phyloP scores from a whole-genome alignment of 2,888 invertebrate genomes.

The Ectemnius lituratus region DNA sequence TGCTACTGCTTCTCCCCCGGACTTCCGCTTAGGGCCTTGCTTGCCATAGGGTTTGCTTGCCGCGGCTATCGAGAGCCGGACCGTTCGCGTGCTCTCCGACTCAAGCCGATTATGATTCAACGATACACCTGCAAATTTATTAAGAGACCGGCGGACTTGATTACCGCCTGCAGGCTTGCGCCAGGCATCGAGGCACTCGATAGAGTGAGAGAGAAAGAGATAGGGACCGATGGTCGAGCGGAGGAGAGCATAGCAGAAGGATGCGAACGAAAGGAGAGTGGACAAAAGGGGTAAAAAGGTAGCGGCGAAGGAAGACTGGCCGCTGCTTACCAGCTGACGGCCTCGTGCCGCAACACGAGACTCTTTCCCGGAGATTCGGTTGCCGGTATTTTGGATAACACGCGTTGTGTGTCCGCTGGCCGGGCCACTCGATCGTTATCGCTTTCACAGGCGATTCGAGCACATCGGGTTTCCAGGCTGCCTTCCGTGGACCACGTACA shows the following conservation, averaged over 20 bases:
- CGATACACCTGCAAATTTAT: too few relatives aligned
- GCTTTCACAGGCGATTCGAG: constrained; percentile 22
- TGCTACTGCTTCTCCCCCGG: background rate
- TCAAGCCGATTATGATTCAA: too few relatives aligned
- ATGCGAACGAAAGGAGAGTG: background rate
- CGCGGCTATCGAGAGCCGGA: too few relatives aligned
- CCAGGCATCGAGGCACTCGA: background rate
- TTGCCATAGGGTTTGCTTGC: too few relatives aligned
- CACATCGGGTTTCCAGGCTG: constrained; percentile 5
- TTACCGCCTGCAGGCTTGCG: too few relatives aligned
- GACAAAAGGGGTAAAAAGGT: constrained; percentile 14
- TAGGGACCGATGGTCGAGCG: background rate
- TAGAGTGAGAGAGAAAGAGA: constrained; percentile 19
- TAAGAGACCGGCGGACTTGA: too few relatives aligned
- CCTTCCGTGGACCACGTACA: too few relatives aligned
- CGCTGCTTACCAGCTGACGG: constrained; percentile 71
- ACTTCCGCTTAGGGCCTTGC: too few relatives aligned
- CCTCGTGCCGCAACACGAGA: constrained; percentile 69
- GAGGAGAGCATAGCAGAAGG: background rate
- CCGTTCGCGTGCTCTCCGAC: too few relatives aligned
- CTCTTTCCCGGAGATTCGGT: constrained; percentile 64
- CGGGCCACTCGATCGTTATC: constrained; percentile 38
- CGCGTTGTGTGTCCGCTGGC: constrained; percentile 21
- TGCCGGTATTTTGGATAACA: constrained; percentile 65
- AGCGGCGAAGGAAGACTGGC: background rate